Evolutionary conservation across 2,113 vertebrate genomes (phyloP), one percentile per base, ranked within the genome.

Genomic region (Thermophis baileyi): DNA sequence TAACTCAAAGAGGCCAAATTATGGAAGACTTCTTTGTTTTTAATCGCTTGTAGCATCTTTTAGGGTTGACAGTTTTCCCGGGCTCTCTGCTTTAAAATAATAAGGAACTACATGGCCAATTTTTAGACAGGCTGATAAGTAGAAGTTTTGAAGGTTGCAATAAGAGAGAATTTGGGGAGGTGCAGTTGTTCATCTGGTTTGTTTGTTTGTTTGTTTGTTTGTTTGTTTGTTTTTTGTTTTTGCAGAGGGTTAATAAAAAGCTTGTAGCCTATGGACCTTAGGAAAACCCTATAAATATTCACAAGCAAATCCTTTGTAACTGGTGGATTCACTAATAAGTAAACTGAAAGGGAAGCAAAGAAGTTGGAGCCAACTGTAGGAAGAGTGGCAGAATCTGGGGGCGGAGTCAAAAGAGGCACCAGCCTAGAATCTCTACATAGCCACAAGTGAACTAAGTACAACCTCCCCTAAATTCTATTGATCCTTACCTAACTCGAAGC

Each of bases 1-100:
- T 94, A 98, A 97, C 97, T 95, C 96, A 95, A 97, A 97, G 94
- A 74, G 97, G 97, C 95, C 97, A 96, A 97, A 97, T 12, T 57
- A 10, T 3, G 24, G 30, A 63, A 63, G 60, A 5, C 30, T n/a
- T 69, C 60, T 69, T n/a, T 69, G 30, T 69, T 69, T 69, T n/a
- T 69, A 69, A 63, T n/a, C 30, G 14, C 30, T 69, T n/a, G 30
- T 69, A 69, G 5, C 30, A 4, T 69, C 30, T 2, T 69, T 69
- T 69, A 69, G 60, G 60, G 60, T 69, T 69, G 11, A 69, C 27
- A n/a, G 12, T n/a, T n/a, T 16, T n/a, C n/a, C 60, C 60, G n/a
- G 60, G 12, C 12, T 69, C 10, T 69, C 60, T n/a, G 60, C 12
- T n/a, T n/a, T 5, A n/a, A 69, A 69, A n/a, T n/a, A 12, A n/a